Evolutionary conservation across 2,888 invertebrate species (phyloP).

Genomic region (Harpagoxenus sublaevis): DNA sequence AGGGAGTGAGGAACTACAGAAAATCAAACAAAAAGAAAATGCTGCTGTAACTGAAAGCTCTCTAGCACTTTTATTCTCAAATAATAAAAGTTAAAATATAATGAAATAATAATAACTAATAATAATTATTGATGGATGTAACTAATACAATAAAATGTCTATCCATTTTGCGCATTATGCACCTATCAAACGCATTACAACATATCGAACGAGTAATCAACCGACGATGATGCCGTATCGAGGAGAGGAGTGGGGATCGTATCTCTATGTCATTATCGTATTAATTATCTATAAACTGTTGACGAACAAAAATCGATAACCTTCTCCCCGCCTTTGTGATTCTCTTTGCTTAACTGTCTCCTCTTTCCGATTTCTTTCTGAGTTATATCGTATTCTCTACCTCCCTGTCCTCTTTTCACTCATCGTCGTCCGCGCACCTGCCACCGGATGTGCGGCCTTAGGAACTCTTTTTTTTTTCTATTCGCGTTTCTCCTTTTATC

Average conservation of each 20-base stretch:
- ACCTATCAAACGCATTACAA: slow-evolving; percentile 43
- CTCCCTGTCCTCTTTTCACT: slow-evolving; percentile 53
- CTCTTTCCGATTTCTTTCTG: slow-evolving; percentile 14
- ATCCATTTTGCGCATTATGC: slow-evolving; percentile 57
- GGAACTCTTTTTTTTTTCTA: slow-evolving; percentile 72
- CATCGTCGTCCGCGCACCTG: slow-evolving; percentile 62
- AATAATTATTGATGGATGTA: slow-evolving; percentile 74
- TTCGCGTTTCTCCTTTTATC: slow-evolving; percentile 49
- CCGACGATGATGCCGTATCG: slow-evolving; percentile 68
- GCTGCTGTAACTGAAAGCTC: slow-evolving; percentile 80
- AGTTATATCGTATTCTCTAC: slow-evolving; percentile 49
- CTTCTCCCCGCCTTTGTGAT: slow-evolving; percentile 16
- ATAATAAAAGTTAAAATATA: slow-evolving; percentile 85
- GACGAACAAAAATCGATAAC: slow-evolving; percentile 56
- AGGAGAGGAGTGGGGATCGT: slow-evolving; percentile 39
- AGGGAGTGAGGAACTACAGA: slow-evolving; percentile 53
- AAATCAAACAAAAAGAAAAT: slow-evolving; percentile 69
- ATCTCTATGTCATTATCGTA: slow-evolving; percentile 33
- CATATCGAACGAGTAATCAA: slow-evolving; percentile 63
- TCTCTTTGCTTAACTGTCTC: neutral
- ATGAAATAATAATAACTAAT: slow-evolving; percentile 83
- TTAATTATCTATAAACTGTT: slow-evolving; percentile 63
- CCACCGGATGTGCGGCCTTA: slow-evolving; percentile 60
- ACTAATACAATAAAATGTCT: slow-evolving; percentile 70
- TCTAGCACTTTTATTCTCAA: slow-evolving; percentile 84